These are phyloP conservation scores for Pristionchus maxplancki DNA, from an alignment of 2,888 invertebrate genomes.

Conservation along the genomic window DNA sequence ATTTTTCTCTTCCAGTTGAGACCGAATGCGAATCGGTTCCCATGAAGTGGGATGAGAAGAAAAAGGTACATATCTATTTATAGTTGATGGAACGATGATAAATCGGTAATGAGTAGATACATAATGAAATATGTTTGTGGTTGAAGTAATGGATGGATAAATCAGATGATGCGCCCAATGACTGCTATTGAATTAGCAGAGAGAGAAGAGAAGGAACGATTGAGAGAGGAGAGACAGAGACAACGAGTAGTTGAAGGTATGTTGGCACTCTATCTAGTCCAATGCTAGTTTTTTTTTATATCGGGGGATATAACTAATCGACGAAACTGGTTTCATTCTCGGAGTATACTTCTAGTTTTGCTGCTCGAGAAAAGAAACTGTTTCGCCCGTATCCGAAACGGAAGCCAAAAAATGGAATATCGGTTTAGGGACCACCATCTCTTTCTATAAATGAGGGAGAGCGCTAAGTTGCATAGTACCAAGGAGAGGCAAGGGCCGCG, in stretches of 20 bases:
- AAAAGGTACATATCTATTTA: not conserved
- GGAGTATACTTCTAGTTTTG: no score
- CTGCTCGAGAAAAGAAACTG: no score
- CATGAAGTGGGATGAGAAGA: constrained; percentile 43
- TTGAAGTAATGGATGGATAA: no score
- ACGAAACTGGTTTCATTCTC: no score
- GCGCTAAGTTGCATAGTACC: no score
- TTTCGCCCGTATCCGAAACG: no score
- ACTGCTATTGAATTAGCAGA: constrained; percentile 18
- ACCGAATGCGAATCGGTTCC: not conserved
- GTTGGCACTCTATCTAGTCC: not conserved
- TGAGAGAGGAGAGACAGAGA: not conserved
- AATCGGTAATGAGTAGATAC: no score
- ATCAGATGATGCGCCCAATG: constrained; percentile 30
- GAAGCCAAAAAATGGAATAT: no score
- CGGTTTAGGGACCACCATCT: no score
- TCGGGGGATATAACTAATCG: no score
- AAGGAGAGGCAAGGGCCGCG: no score
- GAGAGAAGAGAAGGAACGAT: constrained; percentile 13
- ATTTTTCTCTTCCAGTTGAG: constrained; percentile 40
- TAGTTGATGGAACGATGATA: not conserved
- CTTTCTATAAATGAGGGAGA: no score
- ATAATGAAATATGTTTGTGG: not conserved
- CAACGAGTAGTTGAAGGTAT: constrained; percentile 3
- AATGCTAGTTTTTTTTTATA: not conserved